A percentile compares a stretch with the other conserved stretches of the same genome.
phyloP scores from a whole-genome alignment of 1,140 invertebrate species.

The Drosophila kohkoa region DNA sequence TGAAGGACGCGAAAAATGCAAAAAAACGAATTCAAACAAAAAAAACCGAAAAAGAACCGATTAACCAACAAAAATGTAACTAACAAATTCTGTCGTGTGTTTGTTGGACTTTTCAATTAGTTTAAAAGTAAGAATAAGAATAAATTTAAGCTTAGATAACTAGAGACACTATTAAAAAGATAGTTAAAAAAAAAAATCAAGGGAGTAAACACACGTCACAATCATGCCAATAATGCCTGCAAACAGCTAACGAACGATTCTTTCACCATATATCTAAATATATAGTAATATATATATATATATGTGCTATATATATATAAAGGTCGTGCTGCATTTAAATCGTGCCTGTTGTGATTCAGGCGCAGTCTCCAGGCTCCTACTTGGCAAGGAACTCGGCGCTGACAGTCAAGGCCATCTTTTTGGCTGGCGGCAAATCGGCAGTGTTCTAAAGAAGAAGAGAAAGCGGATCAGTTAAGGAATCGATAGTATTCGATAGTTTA shows the following conservation, averaged over 20 bases:
- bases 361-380: conserved; percentile 29
- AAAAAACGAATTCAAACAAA: too few relatives aligned
- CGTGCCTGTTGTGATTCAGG: neutral
- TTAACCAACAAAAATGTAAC: neutral
- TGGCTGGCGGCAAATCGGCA: conserved; percentile 60
- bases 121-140: neutral
- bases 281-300: conserved; percentile 20
- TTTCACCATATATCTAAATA: conserved; percentile 28
- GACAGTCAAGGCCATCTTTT: conserved; percentile 58
- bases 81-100: neutral
- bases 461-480: neutral
- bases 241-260: conserved; percentile 35
- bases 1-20: neutral
- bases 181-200: neutral
- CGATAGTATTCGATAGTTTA: neutral
- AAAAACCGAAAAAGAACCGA: neutral
- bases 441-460: conserved; percentile 27
- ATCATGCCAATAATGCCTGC: conserved; percentile 6
- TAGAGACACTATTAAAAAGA: neutral
- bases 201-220: conserved; percentile 35
- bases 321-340: conserved; percentile 7
- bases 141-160: conserved; percentile 13
- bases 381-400: conserved; percentile 51
- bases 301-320: conserved; percentile 20
- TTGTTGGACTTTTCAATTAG: conserved; percentile 1